Conservation (phyloP, 2,797 vertebrate genomes). For the Syngnathus acus region DNA sequence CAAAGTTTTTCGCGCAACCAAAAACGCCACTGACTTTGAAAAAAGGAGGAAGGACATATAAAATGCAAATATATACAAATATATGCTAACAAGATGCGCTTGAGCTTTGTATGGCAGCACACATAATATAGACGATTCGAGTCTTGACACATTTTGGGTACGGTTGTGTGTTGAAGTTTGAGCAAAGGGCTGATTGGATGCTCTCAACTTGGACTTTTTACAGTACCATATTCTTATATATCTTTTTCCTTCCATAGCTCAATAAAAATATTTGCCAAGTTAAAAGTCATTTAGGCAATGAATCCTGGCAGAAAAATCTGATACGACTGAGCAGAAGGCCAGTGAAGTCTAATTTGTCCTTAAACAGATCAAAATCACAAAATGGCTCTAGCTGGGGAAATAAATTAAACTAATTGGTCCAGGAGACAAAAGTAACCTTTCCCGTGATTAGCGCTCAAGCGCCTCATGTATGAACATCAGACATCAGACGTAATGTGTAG, state of each 20-base stretch:
- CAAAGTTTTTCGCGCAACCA: neutral
- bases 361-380: slow-evolving; percentile 9
- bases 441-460: slow-evolving; percentile 24
- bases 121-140: too few species aligned
- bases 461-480: slow-evolving; percentile 18
- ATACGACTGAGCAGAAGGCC: neutral
- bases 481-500: slow-evolving; percentile 18
- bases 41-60: neutral
- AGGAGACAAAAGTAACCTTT: slow-evolving; percentile 28
- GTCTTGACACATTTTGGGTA: too few species aligned
- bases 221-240: neutral
- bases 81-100: neutral
- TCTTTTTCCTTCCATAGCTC: neutral
- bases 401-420: slow-evolving; percentile 5
- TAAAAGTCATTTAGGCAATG: neutral
- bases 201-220: too few species aligned
- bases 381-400: neutral
- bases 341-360: slow-evolving; percentile 5
- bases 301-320: neutral
- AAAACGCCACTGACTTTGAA: too few species aligned
- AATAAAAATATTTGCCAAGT: neutral
- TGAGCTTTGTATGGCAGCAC: too few species aligned
- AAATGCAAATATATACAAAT: neutral
- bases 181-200: too few species aligned
- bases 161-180: too few species aligned